A percentile compares a stretch with the other conserved stretches of the same genome.
phyloP scores from a whole-genome alignment of 2,797 vertebrate species.

The Craterocephalus amniculus region DNA sequence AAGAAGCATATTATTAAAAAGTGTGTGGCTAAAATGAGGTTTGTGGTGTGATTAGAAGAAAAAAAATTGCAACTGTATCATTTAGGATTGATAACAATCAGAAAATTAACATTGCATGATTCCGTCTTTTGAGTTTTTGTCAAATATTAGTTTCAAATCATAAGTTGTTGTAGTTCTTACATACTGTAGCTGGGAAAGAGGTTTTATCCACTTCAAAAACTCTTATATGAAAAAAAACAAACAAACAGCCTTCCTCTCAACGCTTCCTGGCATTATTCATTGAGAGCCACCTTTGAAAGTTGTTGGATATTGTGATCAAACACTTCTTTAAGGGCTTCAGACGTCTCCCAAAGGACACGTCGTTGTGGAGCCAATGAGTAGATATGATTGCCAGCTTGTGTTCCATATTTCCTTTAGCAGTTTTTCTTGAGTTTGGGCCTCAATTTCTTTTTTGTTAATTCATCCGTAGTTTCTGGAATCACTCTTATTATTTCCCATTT shows the following conservation, averaged over 20 bases:
- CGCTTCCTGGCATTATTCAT: conserved; percentile 13
- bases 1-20: conserved; percentile 11
- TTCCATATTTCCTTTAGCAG: conserved; percentile 8
- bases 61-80: not conserved
- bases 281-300: conserved; percentile 25
- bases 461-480: conserved; percentile 5
- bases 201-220: conserved; percentile 22
- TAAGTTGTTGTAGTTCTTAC: conserved; percentile 15
- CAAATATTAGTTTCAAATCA: not conserved
- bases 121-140: conserved; percentile 23
- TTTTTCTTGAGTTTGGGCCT: conserved; percentile 13
- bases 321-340: conserved; percentile 16
- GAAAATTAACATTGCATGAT: conserved; percentile 13
- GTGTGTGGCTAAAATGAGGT: not conserved
- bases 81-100: not conserved
- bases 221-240: conserved; percentile 14
- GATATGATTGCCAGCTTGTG: conserved; percentile 30
- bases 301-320: conserved; percentile 44
- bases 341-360: conserved; percentile 16
- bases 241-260: conserved; percentile 13
- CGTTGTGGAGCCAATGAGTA: conserved; percentile 15
- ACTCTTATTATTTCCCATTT: conserved; percentile 10
- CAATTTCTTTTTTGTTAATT: conserved; percentile 1
- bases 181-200: conserved; percentile 9
- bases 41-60: not conserved